phyloP scores from a whole-genome alignment of 35 echinoderm and acorn worm genomes.

The Eucidaris tribuloides region DNA sequence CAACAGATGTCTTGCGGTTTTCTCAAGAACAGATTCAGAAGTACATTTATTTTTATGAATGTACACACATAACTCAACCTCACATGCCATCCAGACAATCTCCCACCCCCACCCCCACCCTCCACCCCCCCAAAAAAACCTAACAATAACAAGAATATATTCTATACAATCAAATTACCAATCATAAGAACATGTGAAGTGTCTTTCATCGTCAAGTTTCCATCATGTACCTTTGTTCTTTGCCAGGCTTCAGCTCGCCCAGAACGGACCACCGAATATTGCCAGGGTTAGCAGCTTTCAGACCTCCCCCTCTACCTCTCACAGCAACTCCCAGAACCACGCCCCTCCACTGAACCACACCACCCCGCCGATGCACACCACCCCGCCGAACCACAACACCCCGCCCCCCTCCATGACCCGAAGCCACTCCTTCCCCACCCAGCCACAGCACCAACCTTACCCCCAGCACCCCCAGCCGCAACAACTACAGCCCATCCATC shows the following conservation, averaged over 20 bases:
- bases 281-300: slow-evolving; percentile 31
- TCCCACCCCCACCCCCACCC: background rate
- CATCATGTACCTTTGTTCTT: background rate
- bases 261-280: slow-evolving; percentile 12
- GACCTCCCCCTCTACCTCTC: background rate
- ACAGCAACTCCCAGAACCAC: background rate
- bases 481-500: background rate
- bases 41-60: too few relatives aligned
- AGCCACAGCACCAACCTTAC: background rate
- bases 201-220: background rate
- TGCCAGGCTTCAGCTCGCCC: background rate
- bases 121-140: background rate
- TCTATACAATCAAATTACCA: background rate
- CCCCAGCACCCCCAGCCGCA: background rate
- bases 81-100: too few relatives aligned
- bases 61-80: too few relatives aligned
- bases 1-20: too few relatives aligned
- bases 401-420: background rate
- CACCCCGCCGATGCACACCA: background rate
- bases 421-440: slow-evolving; percentile 3
- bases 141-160: background rate
- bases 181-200: background rate
- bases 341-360: background rate
- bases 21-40: too few relatives aligned
- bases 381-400: background rate